Conservation (phyloP, 37 sponge, comb jelly and placozoan species). For the Bolinopsis microptera region DNA sequence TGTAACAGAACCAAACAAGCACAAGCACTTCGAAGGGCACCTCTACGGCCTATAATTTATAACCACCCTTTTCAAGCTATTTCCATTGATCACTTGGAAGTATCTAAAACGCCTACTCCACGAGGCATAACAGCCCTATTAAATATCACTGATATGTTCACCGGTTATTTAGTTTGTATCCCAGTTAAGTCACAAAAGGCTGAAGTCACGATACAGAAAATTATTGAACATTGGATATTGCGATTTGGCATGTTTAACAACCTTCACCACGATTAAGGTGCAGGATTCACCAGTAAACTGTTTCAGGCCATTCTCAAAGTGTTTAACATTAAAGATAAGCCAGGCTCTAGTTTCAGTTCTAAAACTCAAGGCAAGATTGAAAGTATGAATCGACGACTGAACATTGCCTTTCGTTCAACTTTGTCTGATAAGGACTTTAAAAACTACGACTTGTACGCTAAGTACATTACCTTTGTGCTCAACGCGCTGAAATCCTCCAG, state of each 20-base stretch:
- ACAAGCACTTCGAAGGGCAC: not conserved
- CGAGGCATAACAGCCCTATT: not conserved
- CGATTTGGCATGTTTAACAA: slow-evolving; percentile 5
- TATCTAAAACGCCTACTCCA: not conserved
- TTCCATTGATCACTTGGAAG: not conserved
- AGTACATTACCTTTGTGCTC: slow-evolving; percentile 20
- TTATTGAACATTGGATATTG: slow-evolving; percentile 36
- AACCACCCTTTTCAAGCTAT: not conserved
- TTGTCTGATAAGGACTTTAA: slow-evolving; percentile 25
- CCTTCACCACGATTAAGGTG: slow-evolving; percentile 9
- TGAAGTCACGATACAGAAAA: not conserved
- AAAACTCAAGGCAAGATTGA: slow-evolving; percentile 57
- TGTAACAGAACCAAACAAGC: not conserved
- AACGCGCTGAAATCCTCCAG: not conserved
- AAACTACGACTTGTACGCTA: slow-evolving; percentile 39
- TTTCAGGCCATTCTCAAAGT: not conserved
- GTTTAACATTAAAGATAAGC: slow-evolving; percentile 21
- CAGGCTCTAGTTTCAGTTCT: not conserved
- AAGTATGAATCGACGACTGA: not conserved
- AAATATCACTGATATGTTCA: not conserved
- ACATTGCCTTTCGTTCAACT: slow-evolving; percentile 15
- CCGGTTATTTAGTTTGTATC: not conserved
- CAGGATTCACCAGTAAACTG: not conserved
- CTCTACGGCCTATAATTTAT: not conserved
- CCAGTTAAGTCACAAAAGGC: not conserved